Percentiles rank a stretch among this genome's conserved stretches.
Evolutionary conservation across 2,113 vertebrate species (phyloP).

Genomic region (Archilochus colubris): DNA sequence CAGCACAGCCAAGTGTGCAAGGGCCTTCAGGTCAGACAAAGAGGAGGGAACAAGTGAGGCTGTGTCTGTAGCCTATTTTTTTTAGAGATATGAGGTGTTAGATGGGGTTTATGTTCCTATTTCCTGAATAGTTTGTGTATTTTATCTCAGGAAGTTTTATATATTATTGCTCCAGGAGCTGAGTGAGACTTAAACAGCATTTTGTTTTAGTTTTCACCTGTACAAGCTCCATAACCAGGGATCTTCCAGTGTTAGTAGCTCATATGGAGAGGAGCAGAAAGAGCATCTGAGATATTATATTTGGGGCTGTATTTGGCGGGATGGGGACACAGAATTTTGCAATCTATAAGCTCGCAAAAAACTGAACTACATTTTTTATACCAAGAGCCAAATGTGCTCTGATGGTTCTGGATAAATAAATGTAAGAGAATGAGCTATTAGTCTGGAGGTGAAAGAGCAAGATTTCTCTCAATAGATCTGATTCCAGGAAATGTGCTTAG

Average conservation of each 20-base stretch:
- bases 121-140: accelerated
- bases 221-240: neutral
- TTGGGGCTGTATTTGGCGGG: neutral
- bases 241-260: neutral
- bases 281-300: neutral
- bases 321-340: neutral
- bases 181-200: neutral
- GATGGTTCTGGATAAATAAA: neutral
- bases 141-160: neutral
- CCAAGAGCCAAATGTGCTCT: neutral
- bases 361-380: accelerated
- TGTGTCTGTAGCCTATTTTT: neutral
- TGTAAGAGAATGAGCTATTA: neutral
- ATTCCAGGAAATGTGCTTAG: neutral
- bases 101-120: neutral
- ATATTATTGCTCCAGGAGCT: neutral
- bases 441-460: neutral
- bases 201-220: neutral
- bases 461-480: neutral
- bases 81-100: neutral
- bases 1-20: neutral
- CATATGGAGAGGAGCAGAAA: neutral
- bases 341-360: neutral
- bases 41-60: neutral
- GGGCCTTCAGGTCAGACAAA: neutral